Evolutionary conservation across 1,140 invertebrate genomes (phyloP).

Genomic region (Wasmannia auropunctata): DNA sequence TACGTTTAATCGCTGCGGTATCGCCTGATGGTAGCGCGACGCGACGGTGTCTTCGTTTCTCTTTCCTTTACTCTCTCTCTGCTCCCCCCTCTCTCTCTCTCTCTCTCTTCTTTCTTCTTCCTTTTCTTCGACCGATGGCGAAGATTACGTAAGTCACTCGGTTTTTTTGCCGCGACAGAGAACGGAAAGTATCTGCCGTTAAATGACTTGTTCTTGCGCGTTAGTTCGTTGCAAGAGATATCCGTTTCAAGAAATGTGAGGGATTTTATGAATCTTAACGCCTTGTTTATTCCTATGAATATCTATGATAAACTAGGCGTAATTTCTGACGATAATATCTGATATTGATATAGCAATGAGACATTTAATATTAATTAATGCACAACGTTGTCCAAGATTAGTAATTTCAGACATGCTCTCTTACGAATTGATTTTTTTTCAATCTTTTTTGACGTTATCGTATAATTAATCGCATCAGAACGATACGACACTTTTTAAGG

Average conservation of each 20-base stretch:
- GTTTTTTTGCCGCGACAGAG: background rate
- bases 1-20: slow-evolving; percentile 53
- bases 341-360: background rate
- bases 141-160: slow-evolving; percentile 40
- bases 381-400: background rate
- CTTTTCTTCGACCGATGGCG: slow-evolving; percentile 8
- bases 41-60: background rate
- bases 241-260: slow-evolving; percentile 14
- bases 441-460: background rate
- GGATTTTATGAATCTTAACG: background rate
- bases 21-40: slow-evolving; percentile 55
- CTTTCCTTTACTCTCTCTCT: background rate
- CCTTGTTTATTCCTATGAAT: slow-evolving; percentile 45
- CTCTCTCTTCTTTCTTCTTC: background rate
- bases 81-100: background rate
- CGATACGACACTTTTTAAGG: background rate
- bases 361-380: slow-evolving; percentile 8
- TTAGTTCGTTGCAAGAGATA: slow-evolving; percentile 2
- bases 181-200: slow-evolving; percentile 14
- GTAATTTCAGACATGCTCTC: background rate
- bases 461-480: slow-evolving; percentile 2
- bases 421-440: background rate
- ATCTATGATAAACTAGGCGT: slow-evolving; percentile 39
- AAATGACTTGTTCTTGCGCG: background rate
- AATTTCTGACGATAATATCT: background rate